phyloP scores from a whole-genome alignment of 2,888 invertebrate species.

The Schizotus pectinicornis region DNA sequence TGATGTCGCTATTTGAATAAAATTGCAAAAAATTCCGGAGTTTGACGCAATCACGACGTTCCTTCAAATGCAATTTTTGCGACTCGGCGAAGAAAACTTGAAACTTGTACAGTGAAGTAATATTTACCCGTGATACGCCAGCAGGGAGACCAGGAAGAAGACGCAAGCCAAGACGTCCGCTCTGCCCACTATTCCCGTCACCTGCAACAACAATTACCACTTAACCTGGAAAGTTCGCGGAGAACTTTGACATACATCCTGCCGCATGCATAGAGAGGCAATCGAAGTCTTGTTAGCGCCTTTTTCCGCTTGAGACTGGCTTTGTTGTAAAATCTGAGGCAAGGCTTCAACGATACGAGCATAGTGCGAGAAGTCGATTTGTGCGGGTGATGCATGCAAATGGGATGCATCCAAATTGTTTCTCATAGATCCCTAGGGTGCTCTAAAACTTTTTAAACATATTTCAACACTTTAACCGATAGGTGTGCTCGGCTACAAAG shows the following conservation, averaged over 20 bases:
- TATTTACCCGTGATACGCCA: conserved; percentile 79
- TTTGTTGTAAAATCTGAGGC: too few species aligned
- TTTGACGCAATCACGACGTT: too few species aligned
- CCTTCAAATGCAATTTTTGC: too few species aligned
- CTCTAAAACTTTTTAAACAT: not conserved
- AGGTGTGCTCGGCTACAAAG: not conserved
- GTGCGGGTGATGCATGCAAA: not conserved
- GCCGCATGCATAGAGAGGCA: conserved; percentile 8
- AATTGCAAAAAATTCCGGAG: too few species aligned
- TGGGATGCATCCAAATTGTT: conserved; percentile 1
- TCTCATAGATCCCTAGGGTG: not conserved
- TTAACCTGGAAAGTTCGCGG: conserved; percentile 20
- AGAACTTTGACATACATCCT: conserved; percentile 11
- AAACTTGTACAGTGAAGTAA: conserved; percentile 23
- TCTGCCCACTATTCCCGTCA: conserved; percentile 86
- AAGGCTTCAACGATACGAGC: too few species aligned
- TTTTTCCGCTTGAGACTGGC: too few species aligned
- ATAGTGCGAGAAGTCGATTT: too few species aligned
- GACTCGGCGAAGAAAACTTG: too few species aligned
- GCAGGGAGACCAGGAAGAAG: conserved; percentile 80
- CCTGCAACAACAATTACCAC: conserved; percentile 63
- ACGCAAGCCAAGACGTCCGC: conserved; percentile 86
- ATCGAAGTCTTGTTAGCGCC: not conserved
- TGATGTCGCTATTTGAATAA: not conserved
- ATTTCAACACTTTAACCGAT: not conserved